Base-by-base conservation (phyloP, 2,888 invertebrate genomes). In the Pandemis heparana region DNA sequence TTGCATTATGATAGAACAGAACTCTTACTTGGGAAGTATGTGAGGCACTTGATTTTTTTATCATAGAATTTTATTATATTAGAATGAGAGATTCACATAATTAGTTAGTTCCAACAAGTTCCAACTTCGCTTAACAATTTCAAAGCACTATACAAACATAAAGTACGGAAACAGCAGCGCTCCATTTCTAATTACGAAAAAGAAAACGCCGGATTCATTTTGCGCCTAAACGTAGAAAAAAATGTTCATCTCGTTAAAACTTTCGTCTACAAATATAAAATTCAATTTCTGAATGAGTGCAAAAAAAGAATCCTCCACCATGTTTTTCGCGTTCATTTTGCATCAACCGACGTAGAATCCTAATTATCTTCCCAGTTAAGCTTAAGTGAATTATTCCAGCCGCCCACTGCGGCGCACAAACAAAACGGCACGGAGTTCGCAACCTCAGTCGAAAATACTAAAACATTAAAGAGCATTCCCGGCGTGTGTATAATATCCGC, bases 361-460 rank as follows among this genome's bases (percentile, higher is more conserved):
- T 93, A 94, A 94, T 94, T 94, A 94, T 94, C 94, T 93, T 92
- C 88, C 92, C 92, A 91, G 94, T 94, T 93, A 93, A 94, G 92
- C 92, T 93, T 93, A 93, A 93, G 92, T 94, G 93, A 94, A 94
- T 94, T 94, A 94, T 93, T 93, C 89, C 87, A 86, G 91, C 87
- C 90, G 91, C 92, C 94, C 93, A 93, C 92, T 88, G 91, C 91
- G 90, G 92, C 86, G 89, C 87, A 89, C 92, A 93, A 93, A 93
- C 92, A 92, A 91, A 93, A 93, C 92, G 88, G 90, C 85, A 86
- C 87, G 77, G 90, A 92, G 92, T 92, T 94, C 89, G 89, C 92
- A 93, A 92, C 92, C 92, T 92, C 92, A 92, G 92, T 92, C 92
- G 90, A 92, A 93, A 93, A 92, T 93, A 91, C 92, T 92, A 90